Evolutionary conservation across 2,797 vertebrate species (phyloP), one percentile per base, ranked within the genome.

Genomic region (Calcarius lapponicus): DNA sequence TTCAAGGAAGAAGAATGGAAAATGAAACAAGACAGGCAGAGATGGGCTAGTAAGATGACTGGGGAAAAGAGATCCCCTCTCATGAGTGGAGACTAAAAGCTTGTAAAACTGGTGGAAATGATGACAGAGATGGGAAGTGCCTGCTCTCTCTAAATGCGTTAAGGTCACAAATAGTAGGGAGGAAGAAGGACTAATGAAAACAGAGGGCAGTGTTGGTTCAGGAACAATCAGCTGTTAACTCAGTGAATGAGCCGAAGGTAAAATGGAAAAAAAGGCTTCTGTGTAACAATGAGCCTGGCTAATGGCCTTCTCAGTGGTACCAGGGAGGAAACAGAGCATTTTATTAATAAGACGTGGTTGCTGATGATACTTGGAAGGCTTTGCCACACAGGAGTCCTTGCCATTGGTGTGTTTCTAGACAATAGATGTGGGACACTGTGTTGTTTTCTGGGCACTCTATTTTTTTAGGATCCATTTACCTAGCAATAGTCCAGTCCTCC

Each of bases 1-100:
- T 87, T 95, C 89, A 91, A 45, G 62, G 86, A 65, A 86, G 70
- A 91, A 51, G 74, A 62, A 75, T 3, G 89, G 80, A 92, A 92
- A 93, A 84, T 89, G 48, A 60, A 93, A 91, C 64, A 72, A 81
- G 88, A 66, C 9, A 13, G 78, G 62, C 62, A 79, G 88, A 90
- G 65, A 76, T 67, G 86, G 85, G 34, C 45, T 92, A 11, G 36
- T 50, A 28, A 57, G 61, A 60, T 38, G 72, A 67, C 34, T 80
- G 53, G 72, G 47, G 48, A 82, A 76, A 84, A 87, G 51, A 82
- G 79, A 80, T 80, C 18, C 14, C 34, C 19, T 80, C 64, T 82
- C 34, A 12, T 18, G 43, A 94, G 67, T 66, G 53, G 56, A 91
- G 40, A 45, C 64, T 89, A 73, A 93, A 95, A 96, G 74, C 78